Percentiles rank a stretch among this genome's conserved stretches.
Conservation (phyloP, 2,888 invertebrate species). For the Callinectes sapidus region DNA sequence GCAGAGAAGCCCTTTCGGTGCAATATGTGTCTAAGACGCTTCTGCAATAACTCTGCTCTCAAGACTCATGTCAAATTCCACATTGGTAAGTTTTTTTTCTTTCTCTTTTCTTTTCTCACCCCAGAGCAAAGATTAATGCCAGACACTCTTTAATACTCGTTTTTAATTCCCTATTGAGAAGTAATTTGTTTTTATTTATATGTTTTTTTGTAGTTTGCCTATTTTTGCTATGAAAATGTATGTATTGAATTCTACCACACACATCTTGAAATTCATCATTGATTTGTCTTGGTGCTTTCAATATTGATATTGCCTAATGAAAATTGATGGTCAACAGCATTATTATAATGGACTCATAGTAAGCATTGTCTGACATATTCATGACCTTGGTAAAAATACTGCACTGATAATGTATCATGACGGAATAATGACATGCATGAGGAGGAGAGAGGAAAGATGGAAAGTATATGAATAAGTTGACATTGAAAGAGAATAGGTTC, state of each 20-base stretch:
- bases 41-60: slow-evolving; percentile 84
- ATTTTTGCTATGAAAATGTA: too few relatives aligned
- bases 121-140: too few relatives aligned
- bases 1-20: slow-evolving; percentile 84
- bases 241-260: too few relatives aligned
- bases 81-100: slow-evolving; percentile 55
- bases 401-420: background rate
- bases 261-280: background rate
- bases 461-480: background rate
- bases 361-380: background rate
- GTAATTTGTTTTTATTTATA: too few relatives aligned
- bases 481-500: background rate
- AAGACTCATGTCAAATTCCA: slow-evolving; percentile 85
- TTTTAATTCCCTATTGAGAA: too few relatives aligned
- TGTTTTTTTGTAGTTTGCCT: too few relatives aligned
- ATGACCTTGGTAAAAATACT: background rate
- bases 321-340: background rate
- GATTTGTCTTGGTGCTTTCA: background rate
- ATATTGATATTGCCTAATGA: background rate
- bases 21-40: slow-evolving; percentile 81
- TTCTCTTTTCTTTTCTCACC: background rate
- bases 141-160: too few relatives aligned
- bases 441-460: background rate
- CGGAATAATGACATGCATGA: background rate
- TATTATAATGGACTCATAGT: background rate